Conservation (phyloP, 2,797 vertebrate species). For the Hephaestus fuliginosus region DNA sequence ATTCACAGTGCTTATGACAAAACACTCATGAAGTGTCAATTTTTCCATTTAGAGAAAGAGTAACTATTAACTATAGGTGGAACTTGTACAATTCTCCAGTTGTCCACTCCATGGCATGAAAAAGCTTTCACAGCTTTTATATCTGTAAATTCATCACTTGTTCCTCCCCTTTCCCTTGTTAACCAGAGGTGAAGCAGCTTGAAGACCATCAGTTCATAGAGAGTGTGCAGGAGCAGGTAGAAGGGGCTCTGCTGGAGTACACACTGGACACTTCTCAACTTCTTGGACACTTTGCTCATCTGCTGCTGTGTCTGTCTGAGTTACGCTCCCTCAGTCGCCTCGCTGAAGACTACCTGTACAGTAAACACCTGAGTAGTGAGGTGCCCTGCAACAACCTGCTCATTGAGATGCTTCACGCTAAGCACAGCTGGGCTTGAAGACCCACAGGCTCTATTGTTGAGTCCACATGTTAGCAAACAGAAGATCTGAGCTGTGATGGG, state of each 20-base stretch:
- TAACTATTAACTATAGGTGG: not conserved
- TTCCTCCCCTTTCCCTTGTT: conserved; percentile 6
- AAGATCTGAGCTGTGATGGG: not conserved
- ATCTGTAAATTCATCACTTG: not conserved
- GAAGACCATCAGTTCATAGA: conserved; percentile 90
- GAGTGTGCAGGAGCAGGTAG: conserved; percentile 91
- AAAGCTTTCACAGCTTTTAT: not conserved
- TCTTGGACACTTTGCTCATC: conserved; percentile 89
- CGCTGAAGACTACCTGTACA: conserved; percentile 93
- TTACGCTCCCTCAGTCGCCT: conserved; percentile 89
- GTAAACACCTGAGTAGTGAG: conserved; percentile 92
- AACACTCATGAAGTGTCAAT: not conserved
- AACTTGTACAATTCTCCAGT: not conserved
- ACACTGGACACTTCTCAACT: conserved; percentile 88
- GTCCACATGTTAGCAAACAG: not conserved
- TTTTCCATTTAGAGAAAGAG: not conserved
- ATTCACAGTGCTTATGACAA: not conserved
- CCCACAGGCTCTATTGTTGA: not conserved
- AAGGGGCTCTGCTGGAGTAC: conserved; percentile 91
- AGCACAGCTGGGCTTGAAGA: conserved; percentile 81
- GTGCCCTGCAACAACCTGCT: conserved; percentile 95
- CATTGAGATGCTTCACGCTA: conserved; percentile 95
- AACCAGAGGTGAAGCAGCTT: conserved; percentile 91
- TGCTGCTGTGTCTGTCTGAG: conserved; percentile 91
- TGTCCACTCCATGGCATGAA: not conserved